These are phyloP conservation scores for Bradypodion pumilum DNA, from an alignment of 2,797 vertebrate species.

Conservation along the genomic window DNA sequence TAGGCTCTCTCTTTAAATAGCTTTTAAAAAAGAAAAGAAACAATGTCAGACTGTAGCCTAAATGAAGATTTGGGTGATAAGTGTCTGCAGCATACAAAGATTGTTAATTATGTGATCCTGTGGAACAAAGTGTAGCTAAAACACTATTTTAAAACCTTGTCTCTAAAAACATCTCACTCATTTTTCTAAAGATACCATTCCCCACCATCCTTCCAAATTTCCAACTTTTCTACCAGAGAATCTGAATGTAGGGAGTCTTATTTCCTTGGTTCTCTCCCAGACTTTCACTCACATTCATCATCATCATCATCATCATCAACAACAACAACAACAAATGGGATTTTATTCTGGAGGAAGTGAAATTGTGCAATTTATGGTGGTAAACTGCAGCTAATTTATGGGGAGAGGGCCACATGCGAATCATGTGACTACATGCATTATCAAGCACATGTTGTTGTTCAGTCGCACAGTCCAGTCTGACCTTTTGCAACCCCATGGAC, in stretches of 20 bases:
- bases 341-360: no score
- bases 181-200: neutral
- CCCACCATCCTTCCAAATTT: neutral
- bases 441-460: no score
- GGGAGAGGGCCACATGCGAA: no score
- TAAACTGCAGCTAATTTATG: no score
- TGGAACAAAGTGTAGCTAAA: neutral
- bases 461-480: no score
- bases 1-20: neutral
- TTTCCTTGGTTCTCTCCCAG: neutral
- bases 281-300: neutral
- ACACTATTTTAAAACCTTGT: neutral
- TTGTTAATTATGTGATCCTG: neutral
- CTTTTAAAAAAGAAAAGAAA: neutral
- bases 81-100: neutral
- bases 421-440: no score
- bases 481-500: no score
- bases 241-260: neutral
- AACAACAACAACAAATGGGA: no score
- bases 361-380: no score
- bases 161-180: neutral
- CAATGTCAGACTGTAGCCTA: neutral
- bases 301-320: no score
- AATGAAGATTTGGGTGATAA: neutral
- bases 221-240: no score